Conservation (phyloP, 2,888 invertebrate genomes). For the Apotomis turbidana region DNA sequence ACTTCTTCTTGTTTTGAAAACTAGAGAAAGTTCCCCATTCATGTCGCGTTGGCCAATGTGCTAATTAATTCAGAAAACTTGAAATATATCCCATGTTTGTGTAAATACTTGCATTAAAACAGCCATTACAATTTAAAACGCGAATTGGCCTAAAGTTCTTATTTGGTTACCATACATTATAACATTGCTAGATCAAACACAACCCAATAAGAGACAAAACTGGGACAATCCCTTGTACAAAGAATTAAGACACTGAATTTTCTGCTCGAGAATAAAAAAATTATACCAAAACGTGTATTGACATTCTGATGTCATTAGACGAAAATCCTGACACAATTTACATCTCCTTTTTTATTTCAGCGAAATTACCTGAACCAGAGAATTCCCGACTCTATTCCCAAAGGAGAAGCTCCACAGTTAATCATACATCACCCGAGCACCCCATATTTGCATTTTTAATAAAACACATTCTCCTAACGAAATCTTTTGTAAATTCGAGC, state of each 20-base stretch:
- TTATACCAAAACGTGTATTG: constrained; percentile 17
- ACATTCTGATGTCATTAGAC: constrained; percentile 33
- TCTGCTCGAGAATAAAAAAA: constrained; percentile 15
- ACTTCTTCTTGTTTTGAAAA: too few species aligned
- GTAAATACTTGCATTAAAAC: too few species aligned
- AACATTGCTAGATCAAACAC: too few species aligned
- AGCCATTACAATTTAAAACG: too few species aligned
- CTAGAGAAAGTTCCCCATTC: too few species aligned
- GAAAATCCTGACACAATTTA: constrained; percentile 18
- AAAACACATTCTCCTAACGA: constrained; percentile 33
- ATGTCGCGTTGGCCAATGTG: too few species aligned
- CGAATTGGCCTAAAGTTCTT: too few species aligned
- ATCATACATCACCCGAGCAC: constrained; percentile 9
- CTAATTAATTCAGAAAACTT: too few species aligned
- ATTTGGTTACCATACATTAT: too few species aligned
- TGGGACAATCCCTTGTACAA: background rate
- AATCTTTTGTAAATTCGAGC: constrained; percentile 23
- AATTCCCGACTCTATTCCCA: constrained; percentile 9
- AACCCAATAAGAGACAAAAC: too few species aligned
- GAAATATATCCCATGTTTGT: too few species aligned
- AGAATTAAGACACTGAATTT: background rate
- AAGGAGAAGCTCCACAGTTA: background rate
- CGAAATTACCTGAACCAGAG: background rate
- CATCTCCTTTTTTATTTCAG: constrained; percentile 23
- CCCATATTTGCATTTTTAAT: constrained; percentile 36